Evolutionary conservation across 37 sponge, comb jelly and placozoan species (phyloP), one percentile per base, ranked within the genome.

Genomic region (Geodia barretti): DNA sequence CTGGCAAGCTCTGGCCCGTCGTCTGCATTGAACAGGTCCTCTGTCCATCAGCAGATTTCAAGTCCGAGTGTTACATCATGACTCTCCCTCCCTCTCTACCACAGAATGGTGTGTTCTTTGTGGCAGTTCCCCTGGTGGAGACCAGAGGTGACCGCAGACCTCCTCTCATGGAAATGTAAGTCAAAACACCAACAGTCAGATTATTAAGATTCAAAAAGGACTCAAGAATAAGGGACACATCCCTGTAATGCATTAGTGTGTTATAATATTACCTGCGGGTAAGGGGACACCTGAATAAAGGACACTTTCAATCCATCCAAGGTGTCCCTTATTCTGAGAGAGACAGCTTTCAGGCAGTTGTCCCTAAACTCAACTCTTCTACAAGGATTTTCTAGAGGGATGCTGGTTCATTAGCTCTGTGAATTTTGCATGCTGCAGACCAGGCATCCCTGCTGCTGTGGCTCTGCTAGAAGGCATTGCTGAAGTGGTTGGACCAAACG

Each of bases 1-100:
- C 73, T 38, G 97, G 94, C 34, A 84, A 88, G 68, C 65, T 92
- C 26, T 96, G 97, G 97, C 97, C 97, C 2, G 89, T 96, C 1
- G 84, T 96, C 17, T 81, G 85, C 69, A 33, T 93, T 24, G 67
- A 82, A 60, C 54, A 93, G 87, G 94, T 93, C 31, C 8, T 4
- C 19, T 71, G 33, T 62, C 4, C 54, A 21, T 78, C 2, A 4
- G 39, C n/a, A 64, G 61, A 7, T 33, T 11, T 14, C 1, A 0
- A 26, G 41, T 8, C 4, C 4, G 20, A 39, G n/a, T n/a, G n/a
- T n/a, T 11, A 58, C 39, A 30, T 28, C 31, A 28, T 32, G 0
- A 62, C 29, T 54, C 28, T 20, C 39, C 28, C 34, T 70, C 24
- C 9, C 21, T 8, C 62, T 65, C 30, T 42, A 62, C 32, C 62